A percentile compares a stretch with the other conserved stretches of the same genome.
These are phyloP conservation scores for Eriosoma lanigerum DNA, from an alignment of 1,140 invertebrate genomes.

Conservation along the genomic window DNA sequence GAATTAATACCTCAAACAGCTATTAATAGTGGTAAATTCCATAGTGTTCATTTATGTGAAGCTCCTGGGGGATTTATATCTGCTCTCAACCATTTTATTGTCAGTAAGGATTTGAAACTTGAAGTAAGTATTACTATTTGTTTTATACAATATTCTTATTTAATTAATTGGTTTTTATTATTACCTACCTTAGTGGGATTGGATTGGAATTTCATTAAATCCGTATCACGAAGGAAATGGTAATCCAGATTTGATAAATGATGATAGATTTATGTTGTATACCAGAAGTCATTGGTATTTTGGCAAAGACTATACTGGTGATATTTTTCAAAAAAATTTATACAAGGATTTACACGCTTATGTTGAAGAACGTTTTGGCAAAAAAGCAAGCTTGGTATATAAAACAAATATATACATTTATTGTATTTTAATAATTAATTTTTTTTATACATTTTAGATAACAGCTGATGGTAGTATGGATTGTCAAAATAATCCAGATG, in stretches of 20 bases:
- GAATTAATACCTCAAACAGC: slow-evolving; percentile 63
- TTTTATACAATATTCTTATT: neutral
- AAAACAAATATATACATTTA: neutral
- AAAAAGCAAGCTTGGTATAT: slow-evolving; percentile 35
- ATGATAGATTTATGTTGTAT: slow-evolving; percentile 81
- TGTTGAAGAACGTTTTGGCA: slow-evolving; percentile 35
- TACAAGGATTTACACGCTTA: slow-evolving; percentile 34
- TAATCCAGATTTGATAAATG: slow-evolving; percentile 72
- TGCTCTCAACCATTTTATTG: slow-evolving; percentile 83
- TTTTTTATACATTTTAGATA: slow-evolving; percentile 63
- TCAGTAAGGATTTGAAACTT: slow-evolving; percentile 62
- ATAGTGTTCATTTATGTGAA: slow-evolving; percentile 86
- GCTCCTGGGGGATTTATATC: slow-evolving; percentile 92
- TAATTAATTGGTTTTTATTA: neutral
- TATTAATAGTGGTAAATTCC: slow-evolving; percentile 61
- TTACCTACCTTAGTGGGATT: slow-evolving; percentile 66
- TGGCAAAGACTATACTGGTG: slow-evolving; percentile 79
- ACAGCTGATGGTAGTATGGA: slow-evolving; percentile 94
- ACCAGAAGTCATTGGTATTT: slow-evolving; percentile 83
- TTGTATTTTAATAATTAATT: slow-evolving; percentile 55
- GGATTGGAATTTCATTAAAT: slow-evolving; percentile 85
- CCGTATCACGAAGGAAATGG: slow-evolving; percentile 89
- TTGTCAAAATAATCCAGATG: slow-evolving; percentile 77
- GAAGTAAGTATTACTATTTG: slow-evolving; percentile 12
- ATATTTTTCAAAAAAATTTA: slow-evolving; percentile 65